A percentile compares a stretch with the other conserved stretches of the same genome.
These are phyloP conservation scores for Vanessa tameamea DNA, from an alignment of 1,140 invertebrate species.

Conservation along the genomic window DNA sequence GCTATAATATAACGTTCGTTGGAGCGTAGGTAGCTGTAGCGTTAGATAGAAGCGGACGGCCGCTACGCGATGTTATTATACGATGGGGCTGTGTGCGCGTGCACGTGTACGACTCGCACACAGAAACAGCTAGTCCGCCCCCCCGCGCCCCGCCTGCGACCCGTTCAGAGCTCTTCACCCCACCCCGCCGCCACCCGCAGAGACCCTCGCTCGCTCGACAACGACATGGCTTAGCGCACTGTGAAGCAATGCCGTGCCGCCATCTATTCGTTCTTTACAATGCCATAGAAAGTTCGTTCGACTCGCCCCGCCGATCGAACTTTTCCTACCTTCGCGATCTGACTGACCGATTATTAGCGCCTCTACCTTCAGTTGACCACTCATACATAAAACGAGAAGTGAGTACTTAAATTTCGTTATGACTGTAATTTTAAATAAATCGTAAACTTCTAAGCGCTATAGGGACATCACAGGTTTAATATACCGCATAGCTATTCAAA, in stretches of 20 bases:
- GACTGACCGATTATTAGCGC: constrained; percentile 51
- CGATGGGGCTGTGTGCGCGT: constrained; percentile 55
- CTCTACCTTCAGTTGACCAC: constrained; percentile 42
- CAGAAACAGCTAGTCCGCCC: constrained; percentile 36
- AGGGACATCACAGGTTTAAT: constrained; percentile 61
- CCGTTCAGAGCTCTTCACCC: constrained; percentile 33
- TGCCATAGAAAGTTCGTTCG: constrained; percentile 78
- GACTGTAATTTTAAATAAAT: constrained; percentile 16
- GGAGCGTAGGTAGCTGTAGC: constrained; percentile 73
- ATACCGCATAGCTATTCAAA: constrained; percentile 63
- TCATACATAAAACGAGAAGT: constrained; percentile 30
- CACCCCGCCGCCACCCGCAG: constrained; percentile 42
- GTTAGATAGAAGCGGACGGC: constrained; percentile 69
- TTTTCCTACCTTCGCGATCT: constrained; percentile 67
- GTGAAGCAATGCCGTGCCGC: constrained; percentile 75
- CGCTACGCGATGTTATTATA: constrained; percentile 72
- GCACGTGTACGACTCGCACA: constrained; percentile 54
- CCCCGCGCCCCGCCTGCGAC: constrained; percentile 43
- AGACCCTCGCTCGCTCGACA: constrained; percentile 49
- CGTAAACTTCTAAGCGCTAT: constrained; percentile 17
- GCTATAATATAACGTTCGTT: constrained; percentile 65
- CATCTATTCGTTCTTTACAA: constrained; percentile 74
- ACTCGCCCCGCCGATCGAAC: constrained; percentile 71
- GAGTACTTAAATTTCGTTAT: constrained; percentile 3
- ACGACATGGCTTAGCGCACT: constrained; percentile 67